Evolutionary conservation across 2,797 vertebrate species (phyloP).

Genomic region (Xenentodon cancila): DNA sequence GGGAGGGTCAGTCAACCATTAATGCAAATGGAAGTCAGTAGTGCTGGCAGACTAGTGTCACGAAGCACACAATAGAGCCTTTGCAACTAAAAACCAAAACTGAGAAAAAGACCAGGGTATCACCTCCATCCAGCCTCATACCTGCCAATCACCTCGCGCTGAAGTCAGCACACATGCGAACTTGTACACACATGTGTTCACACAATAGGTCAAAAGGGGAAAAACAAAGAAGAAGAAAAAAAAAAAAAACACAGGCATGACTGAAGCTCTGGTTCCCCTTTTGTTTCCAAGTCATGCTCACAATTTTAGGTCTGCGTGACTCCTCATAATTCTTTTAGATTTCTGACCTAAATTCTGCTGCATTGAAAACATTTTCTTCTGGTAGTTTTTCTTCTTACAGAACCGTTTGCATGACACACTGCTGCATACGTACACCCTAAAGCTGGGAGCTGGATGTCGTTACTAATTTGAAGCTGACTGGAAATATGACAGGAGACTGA

Average conservation of each 20-base stretch:
- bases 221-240: no score
- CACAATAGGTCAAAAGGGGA: conserved; percentile 3
- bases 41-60: conserved; percentile 63
- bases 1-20: conserved; percentile 36
- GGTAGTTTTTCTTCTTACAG: background rate
- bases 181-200: conserved; percentile 12
- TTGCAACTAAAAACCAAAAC: conserved; percentile 72
- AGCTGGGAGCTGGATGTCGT: no score
- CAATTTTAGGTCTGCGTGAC: background rate
- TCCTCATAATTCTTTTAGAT: conserved; percentile 4
- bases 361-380: conserved; percentile 4
- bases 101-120: conserved; percentile 52
- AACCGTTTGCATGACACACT: no score
- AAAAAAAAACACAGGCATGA: background rate
- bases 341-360: conserved; percentile 14
- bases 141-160: conserved; percentile 49
- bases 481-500: background rate
- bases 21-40: conserved; percentile 62
- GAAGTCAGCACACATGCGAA: conserved; percentile 18
- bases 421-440: no score
- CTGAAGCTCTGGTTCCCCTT: background rate
- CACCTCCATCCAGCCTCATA: conserved; percentile 45
- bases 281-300: background rate
- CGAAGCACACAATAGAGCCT: conserved; percentile 64
- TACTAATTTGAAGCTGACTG: background rate